Conservation (phyloP, 1,140 invertebrate genomes). For the Melanaphis sacchari region DNA sequence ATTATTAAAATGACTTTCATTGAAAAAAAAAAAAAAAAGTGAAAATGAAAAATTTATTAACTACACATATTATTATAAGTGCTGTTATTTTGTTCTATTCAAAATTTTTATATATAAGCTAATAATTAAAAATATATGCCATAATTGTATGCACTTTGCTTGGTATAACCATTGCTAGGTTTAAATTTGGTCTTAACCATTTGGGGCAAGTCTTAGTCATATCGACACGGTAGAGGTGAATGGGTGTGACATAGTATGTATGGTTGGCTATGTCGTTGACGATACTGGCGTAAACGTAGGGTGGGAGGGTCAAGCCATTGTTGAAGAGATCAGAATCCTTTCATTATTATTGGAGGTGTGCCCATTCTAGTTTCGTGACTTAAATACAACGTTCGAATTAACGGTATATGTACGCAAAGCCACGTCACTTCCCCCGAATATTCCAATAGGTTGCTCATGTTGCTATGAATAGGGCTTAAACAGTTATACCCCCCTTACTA, state of each 20-base stretch:
- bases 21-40: not conserved
- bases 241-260: not conserved
- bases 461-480: not conserved
- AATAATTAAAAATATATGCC: not conserved
- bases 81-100: not conserved
- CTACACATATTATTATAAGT: not conserved
- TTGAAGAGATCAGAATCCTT: not conserved
- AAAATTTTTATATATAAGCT: not conserved
- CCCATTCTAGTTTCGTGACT: slow-evolving; percentile 28
- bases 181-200: not conserved
- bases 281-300: not conserved
- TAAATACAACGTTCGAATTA: slow-evolving; percentile 44
- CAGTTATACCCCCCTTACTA: not conserved
- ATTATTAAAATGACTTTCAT: not conserved
- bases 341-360: slow-evolving; percentile 34
- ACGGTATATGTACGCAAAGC: not conserved
- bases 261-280: not conserved
- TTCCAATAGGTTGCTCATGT: not conserved
- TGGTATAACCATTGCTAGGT: not conserved
- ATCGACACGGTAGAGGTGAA: not conserved
- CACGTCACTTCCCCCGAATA: not conserved
- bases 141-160: not conserved
- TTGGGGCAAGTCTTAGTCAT: not conserved
- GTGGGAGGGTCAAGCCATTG: not conserved
- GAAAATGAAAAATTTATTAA: not conserved